Evolutionary conservation across 2,888 invertebrate genomes (phyloP).

Genomic region (Pterostichus madidus): DNA sequence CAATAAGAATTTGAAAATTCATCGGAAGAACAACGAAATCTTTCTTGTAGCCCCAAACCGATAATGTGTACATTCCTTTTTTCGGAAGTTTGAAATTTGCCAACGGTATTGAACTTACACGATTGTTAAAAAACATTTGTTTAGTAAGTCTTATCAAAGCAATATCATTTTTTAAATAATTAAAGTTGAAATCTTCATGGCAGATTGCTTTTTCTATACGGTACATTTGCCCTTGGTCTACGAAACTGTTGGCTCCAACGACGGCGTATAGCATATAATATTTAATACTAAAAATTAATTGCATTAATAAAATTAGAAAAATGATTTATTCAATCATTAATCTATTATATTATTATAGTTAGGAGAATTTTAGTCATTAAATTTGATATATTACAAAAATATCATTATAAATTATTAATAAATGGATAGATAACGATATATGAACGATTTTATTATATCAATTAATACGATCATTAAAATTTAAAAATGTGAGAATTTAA

Average conservation of each 20-base stretch:
- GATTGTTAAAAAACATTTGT: background rate
- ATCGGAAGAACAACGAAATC: background rate
- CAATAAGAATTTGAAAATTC: conserved; percentile 6
- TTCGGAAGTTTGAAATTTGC: background rate
- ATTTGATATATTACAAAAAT: too few species aligned
- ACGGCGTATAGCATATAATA: conserved; percentile 24
- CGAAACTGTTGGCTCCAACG: conserved; percentile 9
- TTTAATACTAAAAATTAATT: conserved; percentile 34
- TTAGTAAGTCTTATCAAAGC: conserved; percentile 4
- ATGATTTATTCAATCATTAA: background rate
- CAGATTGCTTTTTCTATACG: conserved; percentile 17
- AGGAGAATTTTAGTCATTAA: too few species aligned
- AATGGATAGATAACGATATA: too few species aligned
- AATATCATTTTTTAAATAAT: conserved; percentile 18
- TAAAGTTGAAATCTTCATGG: conserved; percentile 14
- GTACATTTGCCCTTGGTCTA: background rate
- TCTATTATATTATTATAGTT: too few species aligned
- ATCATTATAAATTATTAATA: too few species aligned
- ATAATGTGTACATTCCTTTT: background rate
- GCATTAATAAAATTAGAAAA: conserved; percentile 11
- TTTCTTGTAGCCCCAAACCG: conserved; percentile 24
- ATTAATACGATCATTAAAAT: too few species aligned
- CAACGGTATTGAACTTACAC: background rate
- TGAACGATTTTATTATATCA: too few species aligned
- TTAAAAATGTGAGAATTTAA: too few species aligned